Evolutionary conservation across 2,113 vertebrate genomes (phyloP), one percentile per base, ranked within the genome.

Genomic region (Upupa epops): DNA sequence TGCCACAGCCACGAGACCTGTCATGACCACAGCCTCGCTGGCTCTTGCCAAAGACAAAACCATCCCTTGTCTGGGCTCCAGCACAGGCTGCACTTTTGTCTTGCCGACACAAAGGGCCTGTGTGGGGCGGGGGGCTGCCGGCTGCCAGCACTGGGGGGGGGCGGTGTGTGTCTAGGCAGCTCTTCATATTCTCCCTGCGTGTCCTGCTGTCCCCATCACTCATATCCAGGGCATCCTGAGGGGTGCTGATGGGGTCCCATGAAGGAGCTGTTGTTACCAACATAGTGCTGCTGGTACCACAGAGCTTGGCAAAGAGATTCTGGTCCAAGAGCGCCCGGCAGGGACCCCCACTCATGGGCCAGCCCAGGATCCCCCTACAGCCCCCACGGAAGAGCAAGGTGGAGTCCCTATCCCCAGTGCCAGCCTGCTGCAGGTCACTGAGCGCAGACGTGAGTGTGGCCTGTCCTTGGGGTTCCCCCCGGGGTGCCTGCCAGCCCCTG

Each of bases 341-440:
- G 81, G 92, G 63, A 97, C 96, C 97, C 98, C 97, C 48, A 91
- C 95, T 9, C 98, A 98, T 8, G 97, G 98, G 37, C 95, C 97
- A 6, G 97, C 95, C 78, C 98, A 98, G 83, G 92, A 97, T 59
- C 95, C 98, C 93, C 97, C 97, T 29, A 96, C 96, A 25, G 92
- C 97, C 42, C 94, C 89, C 29, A 88, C 72, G 1, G 98, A 98
- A 93, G 98, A 98, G 75, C 98, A 98, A 69, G 96, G 96, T 0
- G 97, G 98, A 55, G 96, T 97, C 90, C 97, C 98, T 2, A 97
- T 98, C 51, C 98, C 98, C 90, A 98, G 97, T 7, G 97, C 98
- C 0, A 97, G 99, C 56, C 98, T 99, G 91, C 98, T 99, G 96
- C 99, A 99, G 94, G 98, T 99, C 95, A 97, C 98, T 0, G 99